Evolutionary conservation across 2,888 invertebrate genomes (phyloP), one percentile per base, ranked within the genome.

Genomic region (Julus scandinavius): DNA sequence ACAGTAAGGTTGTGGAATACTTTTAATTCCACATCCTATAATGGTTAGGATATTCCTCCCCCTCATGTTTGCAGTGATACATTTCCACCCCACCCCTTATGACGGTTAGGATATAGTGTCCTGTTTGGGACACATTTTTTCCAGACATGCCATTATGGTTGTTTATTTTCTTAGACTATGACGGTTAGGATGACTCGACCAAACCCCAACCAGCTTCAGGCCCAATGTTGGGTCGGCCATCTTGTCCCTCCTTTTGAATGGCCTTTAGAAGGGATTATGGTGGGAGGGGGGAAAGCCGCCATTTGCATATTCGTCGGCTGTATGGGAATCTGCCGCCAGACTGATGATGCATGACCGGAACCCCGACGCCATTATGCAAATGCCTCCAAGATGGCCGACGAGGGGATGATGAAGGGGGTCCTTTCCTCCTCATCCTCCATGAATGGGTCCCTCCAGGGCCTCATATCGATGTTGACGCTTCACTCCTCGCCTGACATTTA

Each of bases 401-500:
- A 13, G 45, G 45, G 45, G 45, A 45, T 45, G 45, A 45, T 45
- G 7, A 45, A 45, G 45, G 45, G 54, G 54, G 5, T 7, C 45
- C 45, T 7, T 45, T 7, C 45, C 45, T 7, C 45, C 45, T 45
- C 45, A 49, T 49, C 49, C 49, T 49, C 49, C 49, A 6, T 49
- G 6, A 49, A 49, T 13, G 13, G 49, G 9, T 13, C 49, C 49
- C 49, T 49, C 49, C 49, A 49, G 49, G 49, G 49, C 6, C 49
- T 13, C 13, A 49, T 49, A 49, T 49, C 54, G 54, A 11, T 54
- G 54, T 54, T 54, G 54, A 54, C 54, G 54, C 54, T 54, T 54
- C 54, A 54, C 54, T 54, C 54, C 85, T 85, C 85, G 38, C 38
- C 15, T 85, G 41, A 20, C 40, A 40, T 85, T 85, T 49, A 40